Evolutionary conservation across 2,797 vertebrate genomes (phyloP), one percentile per base, ranked within the genome.

Genomic region (Leucoraja ocellata): DNA sequence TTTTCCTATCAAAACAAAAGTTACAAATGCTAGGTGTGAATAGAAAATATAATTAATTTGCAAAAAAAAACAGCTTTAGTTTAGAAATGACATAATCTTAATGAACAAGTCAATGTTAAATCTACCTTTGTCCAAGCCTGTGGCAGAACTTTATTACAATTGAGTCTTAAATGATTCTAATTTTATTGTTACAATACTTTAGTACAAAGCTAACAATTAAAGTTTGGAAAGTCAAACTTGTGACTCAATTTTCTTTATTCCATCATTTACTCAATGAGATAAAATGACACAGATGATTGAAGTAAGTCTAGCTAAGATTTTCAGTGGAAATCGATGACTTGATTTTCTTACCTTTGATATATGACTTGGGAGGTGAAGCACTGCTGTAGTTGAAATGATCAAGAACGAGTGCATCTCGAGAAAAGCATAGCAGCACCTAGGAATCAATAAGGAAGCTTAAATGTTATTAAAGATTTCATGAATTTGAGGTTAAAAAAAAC

Each of bases 341-440:
- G 61, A 63, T 46, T 21, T 84, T 86, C 94, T 97, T 97, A 99
- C 99, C 98, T 96, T 95, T 96, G 94, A 99, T 96, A 94, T 97
- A 98, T 61, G 98, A 98, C 94, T 97, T 99, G 6, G 99, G 98
- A 68, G 99, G 99, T 84, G 97, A 97, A 94, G 98, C 99, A 78
- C 98, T 99, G 95, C 98, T 99, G 96, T 99, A 98, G 86, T 96
- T 96, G 94, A 99, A 99, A 95, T 99, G 98, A 93, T 98, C 96
- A 96, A 99, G 94, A 78, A 99, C 98, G 36, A 97, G 97, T 0
- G 98, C 99, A 95, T 99, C 99, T 93, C 99, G 96, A 90, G 98
- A 99, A 95, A 99, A 99, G 95, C 98, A 99, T 93, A 99, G 96
- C 94, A 99, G 95, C 81, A 99, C 98, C 99, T 99, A 95, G 18